A percentile compares a stretch with the other conserved stretches of the same genome.
Conservation (phyloP, 2,113 vertebrate genomes). For the Entosphenus tridentatus region DNA sequence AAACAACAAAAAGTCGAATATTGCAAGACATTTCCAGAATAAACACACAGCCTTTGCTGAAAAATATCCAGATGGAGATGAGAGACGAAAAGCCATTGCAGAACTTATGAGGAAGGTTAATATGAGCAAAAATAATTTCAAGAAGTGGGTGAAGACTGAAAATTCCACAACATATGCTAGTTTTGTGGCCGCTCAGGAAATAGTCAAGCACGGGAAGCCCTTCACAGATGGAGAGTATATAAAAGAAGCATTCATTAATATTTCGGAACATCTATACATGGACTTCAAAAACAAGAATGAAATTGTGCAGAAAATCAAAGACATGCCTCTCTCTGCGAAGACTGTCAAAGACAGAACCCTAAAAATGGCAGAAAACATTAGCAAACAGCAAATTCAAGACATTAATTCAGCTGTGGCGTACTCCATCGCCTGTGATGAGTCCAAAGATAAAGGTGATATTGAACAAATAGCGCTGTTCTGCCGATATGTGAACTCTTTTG, state of each 20-base stretch:
- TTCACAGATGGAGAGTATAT: slow-evolving; percentile 1
- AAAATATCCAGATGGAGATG: slow-evolving; percentile 10
- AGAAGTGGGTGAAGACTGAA: slow-evolving; percentile 6
- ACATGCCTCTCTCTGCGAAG: slow-evolving; percentile 14
- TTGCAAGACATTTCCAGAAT: slow-evolving; percentile 12
- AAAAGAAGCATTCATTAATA: no score
- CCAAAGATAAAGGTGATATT: slow-evolving; percentile 9
- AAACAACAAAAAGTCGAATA: slow-evolving; percentile 12
- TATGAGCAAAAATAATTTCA: no score
- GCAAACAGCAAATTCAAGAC: no score
- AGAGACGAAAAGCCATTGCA: slow-evolving; percentile 8
- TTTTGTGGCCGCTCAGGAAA: slow-evolving; percentile 11
- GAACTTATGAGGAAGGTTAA: no score
- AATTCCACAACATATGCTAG: slow-evolving; percentile 10
- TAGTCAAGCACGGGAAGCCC: slow-evolving; percentile 8
- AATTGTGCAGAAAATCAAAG: slow-evolving; percentile 14
- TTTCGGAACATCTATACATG: no score
- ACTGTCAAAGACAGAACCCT: slow-evolving; percentile 15
- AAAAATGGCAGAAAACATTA: slow-evolving; percentile 13
- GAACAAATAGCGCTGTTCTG: slow-evolving; percentile 11
- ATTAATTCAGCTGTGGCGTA: slow-evolving; percentile 7
- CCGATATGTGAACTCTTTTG: slow-evolving; percentile 11
- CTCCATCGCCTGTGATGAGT: slow-evolving; percentile 11
- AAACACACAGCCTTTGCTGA: slow-evolving; percentile 7
- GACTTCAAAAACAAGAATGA: slow-evolving; percentile 17